Evolutionary conservation across 2,797 vertebrate species (phyloP).

Genomic region (Oryzias sinensis): DNA sequence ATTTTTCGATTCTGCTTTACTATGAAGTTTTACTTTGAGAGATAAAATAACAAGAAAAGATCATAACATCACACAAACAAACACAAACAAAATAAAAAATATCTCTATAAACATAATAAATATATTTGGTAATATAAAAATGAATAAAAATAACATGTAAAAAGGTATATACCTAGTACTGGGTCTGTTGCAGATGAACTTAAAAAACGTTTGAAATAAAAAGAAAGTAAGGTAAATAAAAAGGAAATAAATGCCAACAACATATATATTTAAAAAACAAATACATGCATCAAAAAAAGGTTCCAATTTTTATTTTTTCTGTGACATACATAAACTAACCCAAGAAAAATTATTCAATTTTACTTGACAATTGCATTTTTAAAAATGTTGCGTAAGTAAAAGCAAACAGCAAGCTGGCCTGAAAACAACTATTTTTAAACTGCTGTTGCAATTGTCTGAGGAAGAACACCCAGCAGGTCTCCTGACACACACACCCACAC

Average conservation of each 20-base stretch:
- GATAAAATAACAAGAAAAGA: too few species aligned
- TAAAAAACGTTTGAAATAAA: background rate
- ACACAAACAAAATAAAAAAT: background rate
- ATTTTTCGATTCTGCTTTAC: too few species aligned
- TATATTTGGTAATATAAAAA: too few species aligned
- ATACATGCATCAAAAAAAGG: background rate
- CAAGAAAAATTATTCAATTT: background rate
- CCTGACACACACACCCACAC: conserved; percentile 9
- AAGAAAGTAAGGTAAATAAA: too few species aligned
- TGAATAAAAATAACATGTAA: too few species aligned
- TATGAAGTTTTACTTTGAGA: background rate
- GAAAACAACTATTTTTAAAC: conserved; percentile 29
- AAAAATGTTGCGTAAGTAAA: background rate
- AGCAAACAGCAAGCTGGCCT: background rate
- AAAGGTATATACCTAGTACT: too few species aligned
- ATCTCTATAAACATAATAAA: too few species aligned
- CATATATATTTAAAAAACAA: background rate
- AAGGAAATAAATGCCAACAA: background rate
- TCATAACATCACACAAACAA: background rate
- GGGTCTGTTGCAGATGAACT: too few species aligned
- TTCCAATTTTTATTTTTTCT: too few species aligned
- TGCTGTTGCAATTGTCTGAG: conserved; percentile 17
- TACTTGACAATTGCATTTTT: background rate
- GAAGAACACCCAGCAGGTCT: conserved; percentile 22
- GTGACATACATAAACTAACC: background rate